Base-by-base conservation (phyloP, 1,140 invertebrate species). In the Tribolium castaneum region DNA sequence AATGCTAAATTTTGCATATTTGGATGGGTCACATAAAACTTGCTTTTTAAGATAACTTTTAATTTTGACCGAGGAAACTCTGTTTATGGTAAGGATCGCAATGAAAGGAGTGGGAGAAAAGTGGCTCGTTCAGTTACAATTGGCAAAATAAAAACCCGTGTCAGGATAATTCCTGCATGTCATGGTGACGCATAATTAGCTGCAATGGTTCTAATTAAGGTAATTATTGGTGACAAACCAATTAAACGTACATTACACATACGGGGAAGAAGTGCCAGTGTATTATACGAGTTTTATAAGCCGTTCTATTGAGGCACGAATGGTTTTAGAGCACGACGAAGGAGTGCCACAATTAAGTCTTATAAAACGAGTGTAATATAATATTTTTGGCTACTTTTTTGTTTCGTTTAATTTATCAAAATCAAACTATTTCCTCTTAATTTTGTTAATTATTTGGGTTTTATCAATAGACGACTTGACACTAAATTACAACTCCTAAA, bases 1-100 rank as follows among this genome's bases (percentile, higher is more conserved):
- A 59, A 59, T 59, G 54, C 30, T 59, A 59, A 59, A 19, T 59
- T 59, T 59, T 59, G 54, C 54, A 59, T 59, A 59, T 59, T 59
- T 22, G 16, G 54, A 59, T 59, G 54, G 14, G 10, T 59, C 19
- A 59, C 5, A 59, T 59, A 59, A 59, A 59, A 59, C 19, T 59
- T 22, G 19, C 54, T 59, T 59, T 59, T 59, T 45, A 45, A 45
- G 39, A 45, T 3, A 45, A 7, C 39, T 45, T 45, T 45, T 45
- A 45, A 45, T 45, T 45, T 45, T 45, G 39, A n/a, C 39, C 39
- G 5, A 45, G 39, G 39, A n/a, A 45, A 45, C 39, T 45, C 39
- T 45, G 5, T 45, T 45, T 45, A 45, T 45, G 39, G 39, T 45
- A 45, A 10, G 39, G 39, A 45, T 45, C 39, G 39, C 9, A 45